phyloP scores from a whole-genome alignment of 1,140 invertebrate species.

The Neodiprion lecontei region DNA sequence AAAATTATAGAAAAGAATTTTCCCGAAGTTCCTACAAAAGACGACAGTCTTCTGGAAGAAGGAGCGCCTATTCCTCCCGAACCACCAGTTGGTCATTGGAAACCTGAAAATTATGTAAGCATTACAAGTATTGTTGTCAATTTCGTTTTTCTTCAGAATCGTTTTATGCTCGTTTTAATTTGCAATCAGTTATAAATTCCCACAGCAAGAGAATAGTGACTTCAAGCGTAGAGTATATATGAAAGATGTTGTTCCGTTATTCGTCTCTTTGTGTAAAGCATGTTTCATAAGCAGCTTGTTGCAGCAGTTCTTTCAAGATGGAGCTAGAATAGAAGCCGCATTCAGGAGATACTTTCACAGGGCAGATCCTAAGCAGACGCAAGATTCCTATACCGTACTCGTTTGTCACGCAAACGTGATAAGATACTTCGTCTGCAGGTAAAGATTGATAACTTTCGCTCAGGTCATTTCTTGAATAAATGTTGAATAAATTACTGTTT shows the following conservation, averaged over 20 bases:
- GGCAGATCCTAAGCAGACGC: constrained; percentile 78
- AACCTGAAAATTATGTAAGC: constrained; percentile 79
- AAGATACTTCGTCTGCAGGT: constrained; percentile 96
- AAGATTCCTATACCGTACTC: constrained; percentile 89
- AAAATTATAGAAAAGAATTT: constrained; percentile 78
- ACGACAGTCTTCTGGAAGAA: constrained; percentile 79
- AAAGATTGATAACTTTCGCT: constrained; percentile 37
- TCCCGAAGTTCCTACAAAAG: constrained; percentile 63
- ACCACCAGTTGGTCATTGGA: constrained; percentile 87
- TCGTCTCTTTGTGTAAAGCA: constrained; percentile 8
- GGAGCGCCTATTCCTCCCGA: constrained; percentile 96
- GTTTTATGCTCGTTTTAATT: too few species aligned
- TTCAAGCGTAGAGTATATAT: too few species aligned
- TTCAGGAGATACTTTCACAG: constrained; percentile 95
- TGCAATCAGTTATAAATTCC: too few species aligned
- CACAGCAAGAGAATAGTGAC: too few species aligned
- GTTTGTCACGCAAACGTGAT: constrained; percentile 99
- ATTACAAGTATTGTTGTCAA: constrained; percentile 20
- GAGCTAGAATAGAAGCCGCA: constrained; percentile 95
- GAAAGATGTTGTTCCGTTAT: too few species aligned
- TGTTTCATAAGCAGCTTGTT: constrained; percentile 43
- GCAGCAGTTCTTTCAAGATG: constrained; percentile 93
- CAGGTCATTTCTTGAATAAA: constrained; percentile 9
- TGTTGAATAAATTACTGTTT: constrained; percentile 20
- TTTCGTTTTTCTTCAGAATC: too few species aligned